Conservation (phyloP, 2,888 invertebrate genomes). For the Ennomos quercinarius region DNA sequence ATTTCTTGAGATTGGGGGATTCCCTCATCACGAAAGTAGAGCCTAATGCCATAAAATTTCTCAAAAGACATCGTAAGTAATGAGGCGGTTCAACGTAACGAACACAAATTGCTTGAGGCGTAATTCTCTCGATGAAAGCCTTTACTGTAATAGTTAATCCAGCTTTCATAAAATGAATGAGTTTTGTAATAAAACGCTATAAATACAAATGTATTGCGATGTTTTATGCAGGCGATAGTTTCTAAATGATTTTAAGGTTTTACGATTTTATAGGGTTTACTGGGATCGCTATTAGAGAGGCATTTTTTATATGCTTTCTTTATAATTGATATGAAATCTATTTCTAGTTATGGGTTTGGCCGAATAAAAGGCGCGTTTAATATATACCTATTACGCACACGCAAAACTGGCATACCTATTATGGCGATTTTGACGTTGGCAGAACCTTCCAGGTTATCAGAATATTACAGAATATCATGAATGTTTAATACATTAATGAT, state of each 20-base stretch:
- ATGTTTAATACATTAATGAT: too few species aligned
- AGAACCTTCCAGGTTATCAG: too few species aligned
- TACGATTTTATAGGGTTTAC: too few species aligned
- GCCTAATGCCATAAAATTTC: constrained; percentile 37
- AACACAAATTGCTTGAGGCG: constrained; percentile 55
- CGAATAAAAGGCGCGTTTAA: too few species aligned
- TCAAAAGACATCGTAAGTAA: constrained; percentile 47
- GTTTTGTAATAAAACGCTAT: constrained; percentile 23
- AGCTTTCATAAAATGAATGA: constrained; percentile 40
- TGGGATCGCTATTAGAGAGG: too few species aligned
- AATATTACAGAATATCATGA: too few species aligned
- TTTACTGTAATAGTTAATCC: constrained; percentile 52
- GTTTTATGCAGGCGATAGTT: constrained; percentile 20
- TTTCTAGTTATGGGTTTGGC: too few species aligned
- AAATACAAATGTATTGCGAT: constrained; percentile 31
- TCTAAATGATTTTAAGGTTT: constrained; percentile 2
- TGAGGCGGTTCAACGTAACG: constrained; percentile 51
- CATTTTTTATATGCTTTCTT: too few species aligned
- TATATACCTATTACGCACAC: too few species aligned
- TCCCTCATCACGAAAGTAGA: constrained; percentile 34
- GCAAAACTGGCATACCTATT: too few species aligned
- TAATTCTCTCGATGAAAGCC: constrained; percentile 51
- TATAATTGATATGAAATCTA: too few species aligned
- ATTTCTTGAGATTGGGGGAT: constrained; percentile 26
- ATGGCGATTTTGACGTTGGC: too few species aligned